Base-by-base conservation (phyloP, 1,140 invertebrate species). In the Batillaria attramentaria region DNA sequence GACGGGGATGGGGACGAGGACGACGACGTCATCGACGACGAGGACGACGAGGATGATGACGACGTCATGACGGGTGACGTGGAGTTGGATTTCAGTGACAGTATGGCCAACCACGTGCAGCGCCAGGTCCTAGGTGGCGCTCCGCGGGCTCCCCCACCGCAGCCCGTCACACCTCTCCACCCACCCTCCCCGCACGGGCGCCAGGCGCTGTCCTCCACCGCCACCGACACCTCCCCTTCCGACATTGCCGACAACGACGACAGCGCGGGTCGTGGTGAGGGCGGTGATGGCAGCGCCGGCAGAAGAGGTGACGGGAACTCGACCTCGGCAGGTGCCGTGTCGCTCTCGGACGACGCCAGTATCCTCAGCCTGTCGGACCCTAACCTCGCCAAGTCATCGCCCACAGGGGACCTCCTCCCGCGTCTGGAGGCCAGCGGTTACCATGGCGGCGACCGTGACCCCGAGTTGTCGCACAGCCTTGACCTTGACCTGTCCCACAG, bases 31-130 rank as follows among this genome's bases (percentile, higher is more conserved):
- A 77, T 79, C 10, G 66, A 75, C 39, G 82, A 79, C 0, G 57
- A 62, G 3, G 69, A 78, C 6, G 79, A 77, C n/a, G 72, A 39
- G 0, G 28, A 42, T 3, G 76, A 68, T 37, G 76, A 70, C 16
- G 80, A 78, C 41, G 72, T 37, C 24, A 43, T 66, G 50, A 54
- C 60, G 20, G 43, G 60, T 54, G 43, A 54, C 28, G 74, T 43
- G 3, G 86, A 88, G 1, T 75, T 88, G n/a, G n/a, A n/a, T n/a
- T n/a, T n/a, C 68, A 86, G 87, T 82, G 87, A 88, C 81, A 86
- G 86, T 66, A 69, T 86, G 13, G 84, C 82, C 42, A 84, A 81
- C 75, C 78, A n/a, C n/a, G n/a, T n/a, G n/a, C n/a, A n/a, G n/a
- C n/a, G 54, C 39, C 73, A 60, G 35, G 54, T 74, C 31, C 18